Conservation (phyloP, 1,140 invertebrate species). For the Listronotus oregonensis region DNA sequence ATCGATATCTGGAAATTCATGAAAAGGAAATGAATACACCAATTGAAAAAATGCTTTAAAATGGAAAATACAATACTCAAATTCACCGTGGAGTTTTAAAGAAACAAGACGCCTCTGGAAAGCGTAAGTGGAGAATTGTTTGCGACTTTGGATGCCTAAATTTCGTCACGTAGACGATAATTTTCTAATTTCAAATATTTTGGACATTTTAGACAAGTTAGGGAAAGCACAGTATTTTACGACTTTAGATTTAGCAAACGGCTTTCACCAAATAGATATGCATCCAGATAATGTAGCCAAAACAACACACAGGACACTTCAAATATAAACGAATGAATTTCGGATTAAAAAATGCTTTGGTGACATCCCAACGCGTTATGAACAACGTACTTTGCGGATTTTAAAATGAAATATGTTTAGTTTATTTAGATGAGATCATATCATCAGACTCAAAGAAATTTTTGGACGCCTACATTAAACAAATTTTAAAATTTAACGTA, state of each 20-base stretch:
- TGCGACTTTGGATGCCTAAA: slow-evolving; percentile 57
- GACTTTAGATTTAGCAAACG: slow-evolving; percentile 55
- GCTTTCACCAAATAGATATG: slow-evolving; percentile 59
- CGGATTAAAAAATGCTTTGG: slow-evolving; percentile 55
- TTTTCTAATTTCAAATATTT: slow-evolving; percentile 61
- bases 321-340: slow-evolving; percentile 54
- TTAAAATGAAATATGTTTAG: slow-evolving; percentile 38
- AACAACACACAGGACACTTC: slow-evolving; percentile 55
- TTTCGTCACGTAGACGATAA: slow-evolving; percentile 54
- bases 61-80: no score
- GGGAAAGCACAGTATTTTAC: slow-evolving; percentile 52
- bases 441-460: slow-evolving; percentile 14
- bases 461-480: slow-evolving; percentile 15
- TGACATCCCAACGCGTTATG: slow-evolving; percentile 57
- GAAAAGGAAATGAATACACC: slow-evolving; percentile 24
- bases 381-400: slow-evolving; percentile 52
- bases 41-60: slow-evolving; percentile 28
- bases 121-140: slow-evolving; percentile 50
- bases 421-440: slow-evolving; percentile 40
- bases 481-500: slow-evolving; percentile 33
- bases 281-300: slow-evolving; percentile 49
- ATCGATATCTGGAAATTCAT: slow-evolving; percentile 32
- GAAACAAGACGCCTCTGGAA: not conserved
- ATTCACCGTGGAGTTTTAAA: no score
- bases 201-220: slow-evolving; percentile 51